Evolutionary conservation across 37 sponge, comb jelly and placozoan genomes (phyloP), one percentile per base, ranked within the genome.

Genomic region (Agelas oroides): DNA sequence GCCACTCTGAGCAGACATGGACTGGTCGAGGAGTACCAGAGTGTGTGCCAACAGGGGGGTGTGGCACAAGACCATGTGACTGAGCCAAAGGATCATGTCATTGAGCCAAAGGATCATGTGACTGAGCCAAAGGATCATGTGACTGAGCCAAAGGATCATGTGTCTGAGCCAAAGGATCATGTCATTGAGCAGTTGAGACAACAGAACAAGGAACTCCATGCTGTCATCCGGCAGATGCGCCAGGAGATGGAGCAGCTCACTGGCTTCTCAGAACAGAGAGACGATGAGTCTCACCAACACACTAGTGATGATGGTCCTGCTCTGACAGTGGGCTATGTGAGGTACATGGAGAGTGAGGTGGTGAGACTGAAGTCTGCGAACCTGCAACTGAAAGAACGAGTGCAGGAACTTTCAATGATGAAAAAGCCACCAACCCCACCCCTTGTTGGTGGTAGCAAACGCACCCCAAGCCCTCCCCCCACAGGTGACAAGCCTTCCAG

Each of bases 281-380:
- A 46, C 46, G 46, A 46, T 46, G 46, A 46, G 8, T 3, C 8
- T 46, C 18, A 53, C 36, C 36, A 5, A 18, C 20, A 39, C 14
- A 1, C 36, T 1, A 30, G 5, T 28, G 15, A 32, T 19, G 8
- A 46, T 46, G 41, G 28, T 35, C 28, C 40, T 40, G 34, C 23
- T 31, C 33, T 59, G 6, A 53, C 65, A 40, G 35, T 33, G 18
- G 75, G 75, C 13, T 90, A 90, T 28, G 64, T 85, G 13, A 0
- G 53, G 17, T 80, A 85, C 60, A 16, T 90, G 69, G 90, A 90
- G 76, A 72, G 24, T 33, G 86, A 90, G 36, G 21, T 90, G 41
- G 40, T 41, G 0, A 65, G 52, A 23, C 30, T 90, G 32, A 84
- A 90, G 65, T 63, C 64, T 13, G 86, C 74, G 35, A 84, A 90